Percentiles rank a stretch among this genome's conserved stretches.
These are phyloP conservation scores for Bradypodion pumilum DNA, from an alignment of 2,797 vertebrate species.

Conservation along the genomic window DNA sequence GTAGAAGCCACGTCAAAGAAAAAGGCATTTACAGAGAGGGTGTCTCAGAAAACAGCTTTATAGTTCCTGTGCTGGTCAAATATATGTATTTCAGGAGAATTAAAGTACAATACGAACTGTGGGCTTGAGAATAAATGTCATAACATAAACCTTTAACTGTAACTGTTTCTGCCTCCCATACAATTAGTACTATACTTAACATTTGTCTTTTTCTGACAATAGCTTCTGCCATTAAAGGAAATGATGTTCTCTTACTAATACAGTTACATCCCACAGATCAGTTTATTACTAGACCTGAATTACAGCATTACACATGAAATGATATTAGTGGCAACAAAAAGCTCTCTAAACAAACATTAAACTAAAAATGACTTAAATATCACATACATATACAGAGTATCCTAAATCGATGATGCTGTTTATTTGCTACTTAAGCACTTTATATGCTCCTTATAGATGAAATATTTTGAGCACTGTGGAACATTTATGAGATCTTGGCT, in stretches of 20 bases:
- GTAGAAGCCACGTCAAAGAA: slow-evolving; percentile 14
- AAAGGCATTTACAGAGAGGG: background rate
- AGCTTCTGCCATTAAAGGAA: slow-evolving; percentile 25
- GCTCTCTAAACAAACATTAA: background rate
- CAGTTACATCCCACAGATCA: slow-evolving; percentile 12
- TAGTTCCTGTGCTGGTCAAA: background rate
- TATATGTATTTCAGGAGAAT: background rate
- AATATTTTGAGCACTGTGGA: too few species aligned
- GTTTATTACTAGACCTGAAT: slow-evolving; percentile 12
- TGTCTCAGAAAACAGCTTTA: slow-evolving; percentile 3
- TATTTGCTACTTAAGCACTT: background rate
- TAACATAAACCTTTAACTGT: background rate
- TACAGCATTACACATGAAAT: slow-evolving; percentile 22
- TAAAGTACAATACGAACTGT: background rate
- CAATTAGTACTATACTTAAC: slow-evolving; percentile 16
- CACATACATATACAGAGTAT: background rate
- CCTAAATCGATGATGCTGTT: slow-evolving; percentile 5
- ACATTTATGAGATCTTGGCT: too few species aligned
- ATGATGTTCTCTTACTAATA: background rate
- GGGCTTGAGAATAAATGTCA: slow-evolving; percentile 11
- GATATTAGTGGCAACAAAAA: slow-evolving; percentile 21
- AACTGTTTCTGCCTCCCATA: background rate
- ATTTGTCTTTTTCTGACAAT: slow-evolving; percentile 6
- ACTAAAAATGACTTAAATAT: slow-evolving; percentile 8
- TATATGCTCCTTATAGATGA: background rate